Evolutionary conservation across 2,888 invertebrate species (phyloP).

Genomic region (Drosophila nr. medialis): DNA sequence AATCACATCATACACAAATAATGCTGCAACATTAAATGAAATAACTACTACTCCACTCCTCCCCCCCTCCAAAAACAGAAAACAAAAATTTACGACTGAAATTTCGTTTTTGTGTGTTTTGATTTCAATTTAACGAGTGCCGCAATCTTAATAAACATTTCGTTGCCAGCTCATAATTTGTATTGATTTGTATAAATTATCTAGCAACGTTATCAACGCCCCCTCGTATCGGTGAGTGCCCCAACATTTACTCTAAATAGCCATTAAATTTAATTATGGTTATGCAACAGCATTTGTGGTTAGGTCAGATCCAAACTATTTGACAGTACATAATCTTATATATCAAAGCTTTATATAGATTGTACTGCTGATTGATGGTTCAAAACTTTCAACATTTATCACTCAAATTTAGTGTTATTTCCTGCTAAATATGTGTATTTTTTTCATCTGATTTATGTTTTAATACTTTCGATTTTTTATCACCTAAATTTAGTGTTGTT

Average conservation of each 20-base stretch:
- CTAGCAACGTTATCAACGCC: slow-evolving; percentile 25
- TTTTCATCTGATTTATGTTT: background rate
- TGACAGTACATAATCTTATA: too few species aligned
- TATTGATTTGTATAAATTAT: slow-evolving; percentile 56
- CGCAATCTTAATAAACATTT: slow-evolving; percentile 65
- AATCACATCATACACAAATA: slow-evolving; percentile 48
- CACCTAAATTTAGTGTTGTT: too few species aligned
- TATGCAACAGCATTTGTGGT: slow-evolving; percentile 11
- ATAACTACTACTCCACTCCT: slow-evolving; percentile 23
- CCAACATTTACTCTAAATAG: slow-evolving; percentile 5
- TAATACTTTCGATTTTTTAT: background rate
- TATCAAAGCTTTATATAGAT: background rate
- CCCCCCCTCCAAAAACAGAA: background rate
- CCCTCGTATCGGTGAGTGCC: slow-evolving; percentile 56
- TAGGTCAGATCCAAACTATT: slow-evolving; percentile 1
- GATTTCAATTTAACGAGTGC: slow-evolving; percentile 56
- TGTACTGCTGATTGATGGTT: background rate
- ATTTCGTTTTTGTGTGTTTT: slow-evolving; percentile 33
- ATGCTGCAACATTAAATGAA: slow-evolving; percentile 21
- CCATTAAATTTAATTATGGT: slow-evolving; percentile 7
- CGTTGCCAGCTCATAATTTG: slow-evolving; percentile 48
- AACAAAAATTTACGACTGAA: slow-evolving; percentile 48
- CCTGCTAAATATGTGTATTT: background rate
- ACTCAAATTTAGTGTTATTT: background rate
- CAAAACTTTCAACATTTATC: background rate